Conservation (phyloP, 2,797 vertebrate genomes). For the Danio tinwini region DNA sequence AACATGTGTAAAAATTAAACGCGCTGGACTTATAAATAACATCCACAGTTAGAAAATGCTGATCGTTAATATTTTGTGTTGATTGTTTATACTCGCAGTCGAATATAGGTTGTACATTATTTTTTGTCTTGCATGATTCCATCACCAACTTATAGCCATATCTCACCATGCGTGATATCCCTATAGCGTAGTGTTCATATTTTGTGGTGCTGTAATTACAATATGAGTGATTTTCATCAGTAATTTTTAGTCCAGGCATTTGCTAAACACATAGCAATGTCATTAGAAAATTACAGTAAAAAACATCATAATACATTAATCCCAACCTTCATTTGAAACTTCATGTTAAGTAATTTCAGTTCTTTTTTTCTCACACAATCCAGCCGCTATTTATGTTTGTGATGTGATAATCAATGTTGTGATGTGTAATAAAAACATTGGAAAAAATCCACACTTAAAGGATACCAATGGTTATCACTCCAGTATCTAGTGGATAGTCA, state of each 20-base stretch:
- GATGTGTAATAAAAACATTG: slow-evolving; percentile 53
- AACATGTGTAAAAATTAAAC: slow-evolving; percentile 2
- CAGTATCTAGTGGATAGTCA: slow-evolving; percentile 30
- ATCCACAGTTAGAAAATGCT: background rate
- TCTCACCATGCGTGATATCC: background rate
- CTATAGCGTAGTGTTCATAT: too few relatives aligned
- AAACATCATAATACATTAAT: too few relatives aligned
- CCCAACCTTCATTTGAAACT: too few relatives aligned
- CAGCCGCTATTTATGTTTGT: too few relatives aligned
- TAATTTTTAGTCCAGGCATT: background rate
- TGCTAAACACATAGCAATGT: too few relatives aligned
- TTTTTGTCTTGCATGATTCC: background rate
- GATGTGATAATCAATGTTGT: too few relatives aligned
- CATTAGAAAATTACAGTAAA: background rate
- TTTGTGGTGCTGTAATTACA: background rate
- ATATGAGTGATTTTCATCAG: background rate
- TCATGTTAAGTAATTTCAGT: too few relatives aligned
- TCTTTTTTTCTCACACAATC: too few relatives aligned
- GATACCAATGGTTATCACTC: slow-evolving; percentile 18
- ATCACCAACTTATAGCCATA: background rate
- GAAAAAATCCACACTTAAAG: slow-evolving; percentile 51
- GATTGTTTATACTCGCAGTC: background rate
- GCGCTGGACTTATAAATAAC: background rate
- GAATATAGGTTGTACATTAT: too few relatives aligned
- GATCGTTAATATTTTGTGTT: background rate